Base-by-base conservation (phyloP, 2,888 invertebrate species). In the Ashinkailepas kermadecensis region DNA sequence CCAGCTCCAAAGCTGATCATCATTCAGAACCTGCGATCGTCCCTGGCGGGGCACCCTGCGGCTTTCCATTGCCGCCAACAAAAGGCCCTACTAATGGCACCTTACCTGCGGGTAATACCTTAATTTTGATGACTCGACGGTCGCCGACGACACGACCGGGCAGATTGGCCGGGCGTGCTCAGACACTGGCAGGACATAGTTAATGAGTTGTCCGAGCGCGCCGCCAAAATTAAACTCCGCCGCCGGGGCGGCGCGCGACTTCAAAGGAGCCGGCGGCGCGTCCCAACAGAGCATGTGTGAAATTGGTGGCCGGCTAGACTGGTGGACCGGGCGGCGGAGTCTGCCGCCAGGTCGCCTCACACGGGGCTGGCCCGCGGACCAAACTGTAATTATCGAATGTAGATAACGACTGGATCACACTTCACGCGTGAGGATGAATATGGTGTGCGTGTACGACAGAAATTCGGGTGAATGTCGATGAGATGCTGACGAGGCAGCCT, bases 81-180 rank as follows among this genome's bases (percentile, higher is more conserved):
- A 74, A 74, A 56, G 74, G 21, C 74, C 56, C 54, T 21, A 56
- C 74, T 74, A 74, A 74, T 74, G 74, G 74, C 18, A 4, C 54
- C 13, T 23, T 18, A 70, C 70, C 74, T 74, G 54, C 11, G 56
- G 54, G 54, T 56, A 56, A 74, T 74, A 56, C 74, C 74, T 74
- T 74, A 74, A 74, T 74, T 74, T 74, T 74, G 74, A 74, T 74
- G 54, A 23, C 70, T 25, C 23, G 39, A 23, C 74, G 54, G 74
- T 23, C 8, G 54, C n/a, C 1, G 74, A 6, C 18, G 74, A 56
- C 54, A 54, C 21, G 74, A 74, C 23, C 23, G 74, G 54, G 39
- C 39, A 54, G 74, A 74, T 74, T 74, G 56, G 18, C 56, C 21
- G 56, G 54, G 21, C 4, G 9, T 23, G 21, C 74, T 56, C 74